Percentiles rank a stretch among this genome's conserved stretches.
These are phyloP conservation scores for Caradrina clavipalpis DNA, from an alignment of 2,888 invertebrate species.

Conservation along the genomic window DNA sequence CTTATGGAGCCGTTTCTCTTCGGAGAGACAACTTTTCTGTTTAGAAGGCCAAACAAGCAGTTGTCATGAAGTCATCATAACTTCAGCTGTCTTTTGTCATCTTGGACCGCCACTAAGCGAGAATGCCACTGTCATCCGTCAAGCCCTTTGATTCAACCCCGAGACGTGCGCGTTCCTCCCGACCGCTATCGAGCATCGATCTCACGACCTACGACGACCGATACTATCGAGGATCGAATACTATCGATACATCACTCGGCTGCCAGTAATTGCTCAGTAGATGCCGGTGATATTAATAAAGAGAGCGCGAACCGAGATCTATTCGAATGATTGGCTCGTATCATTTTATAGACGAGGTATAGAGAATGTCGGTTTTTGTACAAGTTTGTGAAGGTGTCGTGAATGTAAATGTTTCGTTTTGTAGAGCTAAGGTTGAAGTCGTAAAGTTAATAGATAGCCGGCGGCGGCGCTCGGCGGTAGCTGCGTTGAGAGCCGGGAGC, in stretches of 20 bases:
- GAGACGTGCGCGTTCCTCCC: constrained; percentile 44
- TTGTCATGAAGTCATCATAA: constrained; percentile 1
- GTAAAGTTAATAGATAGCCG: constrained; percentile 18
- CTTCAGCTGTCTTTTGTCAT: constrained; percentile 32
- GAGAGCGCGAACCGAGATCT: constrained; percentile 65
- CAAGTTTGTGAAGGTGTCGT: constrained; percentile 32
- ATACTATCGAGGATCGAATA: constrained; percentile 59
- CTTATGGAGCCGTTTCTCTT: constrained; percentile 21
- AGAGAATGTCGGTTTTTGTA: constrained; percentile 43
- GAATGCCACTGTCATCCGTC: constrained; percentile 57
- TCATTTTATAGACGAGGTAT: constrained; percentile 39
- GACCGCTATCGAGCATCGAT: constrained; percentile 55
- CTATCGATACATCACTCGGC: constrained; percentile 69
- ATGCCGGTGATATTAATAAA: constrained; percentile 66
- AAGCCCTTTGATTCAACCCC: constrained; percentile 46
- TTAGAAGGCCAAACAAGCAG: background rate
- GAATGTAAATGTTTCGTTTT: constrained; percentile 47
- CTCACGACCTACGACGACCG: constrained; percentile 55
- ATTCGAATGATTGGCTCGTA: constrained; percentile 54
- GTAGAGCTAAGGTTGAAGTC: constrained; percentile 26
- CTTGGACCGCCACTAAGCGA: constrained; percentile 45
- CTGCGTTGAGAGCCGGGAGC: background rate
- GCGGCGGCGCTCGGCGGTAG: too few species aligned
- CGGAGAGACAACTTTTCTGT: background rate
- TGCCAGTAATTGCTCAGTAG: constrained; percentile 71